Percentiles rank a stretch among this genome's conserved stretches.
These are phyloP conservation scores for Todus mexicanus DNA, from an alignment of 2,797 vertebrate genomes.

Conservation along the genomic window DNA sequence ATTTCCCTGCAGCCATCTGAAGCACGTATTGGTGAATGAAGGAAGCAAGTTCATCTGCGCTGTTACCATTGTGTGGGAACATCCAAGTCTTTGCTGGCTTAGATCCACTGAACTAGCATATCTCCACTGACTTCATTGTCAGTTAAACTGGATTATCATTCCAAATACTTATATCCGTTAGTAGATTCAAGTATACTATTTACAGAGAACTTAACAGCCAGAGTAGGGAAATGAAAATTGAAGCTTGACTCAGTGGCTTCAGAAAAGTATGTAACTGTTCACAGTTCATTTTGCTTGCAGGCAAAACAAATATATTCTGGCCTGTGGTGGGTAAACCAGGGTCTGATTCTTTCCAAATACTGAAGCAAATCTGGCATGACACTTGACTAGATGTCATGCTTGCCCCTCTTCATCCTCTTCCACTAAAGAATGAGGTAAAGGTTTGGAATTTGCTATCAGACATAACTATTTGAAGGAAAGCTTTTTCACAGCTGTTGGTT, in stretches of 20 bases:
- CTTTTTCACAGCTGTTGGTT: neutral
- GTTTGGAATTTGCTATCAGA: neutral
- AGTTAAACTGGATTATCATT: neutral
- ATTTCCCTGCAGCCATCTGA: neutral
- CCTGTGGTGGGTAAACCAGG: neutral
- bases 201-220: neutral
- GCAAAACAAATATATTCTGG: neutral
- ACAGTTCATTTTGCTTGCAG: neutral
- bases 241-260: neutral
- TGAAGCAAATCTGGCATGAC: neutral
- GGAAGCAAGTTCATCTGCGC: neutral
- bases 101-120: neutral
- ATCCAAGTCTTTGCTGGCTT: neutral
- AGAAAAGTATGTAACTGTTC: neutral
- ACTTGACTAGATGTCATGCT: neutral
- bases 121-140: neutral
- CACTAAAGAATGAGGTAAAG: neutral
- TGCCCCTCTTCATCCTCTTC: neutral
- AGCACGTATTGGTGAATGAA: neutral
- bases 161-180: neutral
- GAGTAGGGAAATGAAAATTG: neutral
- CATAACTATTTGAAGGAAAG: neutral
- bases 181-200: neutral
- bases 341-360: neutral
- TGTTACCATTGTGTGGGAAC: neutral